These are phyloP conservation scores for Drosophila kurseongensis DNA, from an alignment of 1,140 invertebrate species.

Conservation along the genomic window DNA sequence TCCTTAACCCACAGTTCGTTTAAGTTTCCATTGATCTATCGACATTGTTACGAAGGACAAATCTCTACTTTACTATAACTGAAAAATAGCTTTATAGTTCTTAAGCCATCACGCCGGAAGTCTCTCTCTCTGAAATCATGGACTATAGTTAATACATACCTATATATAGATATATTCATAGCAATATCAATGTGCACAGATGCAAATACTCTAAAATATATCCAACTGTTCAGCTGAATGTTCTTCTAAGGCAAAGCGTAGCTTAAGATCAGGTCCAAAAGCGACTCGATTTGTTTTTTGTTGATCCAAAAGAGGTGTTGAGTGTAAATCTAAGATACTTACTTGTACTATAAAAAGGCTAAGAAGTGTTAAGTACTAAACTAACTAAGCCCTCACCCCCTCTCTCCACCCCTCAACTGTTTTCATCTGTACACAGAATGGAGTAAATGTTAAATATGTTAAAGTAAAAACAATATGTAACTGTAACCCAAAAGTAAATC, in stretches of 20 bases:
- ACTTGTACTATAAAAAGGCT: slow-evolving; percentile 35
- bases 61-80: slow-evolving; percentile 76
- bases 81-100: slow-evolving; percentile 83
- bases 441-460: slow-evolving; percentile 70
- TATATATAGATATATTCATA: slow-evolving; percentile 24
- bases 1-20: slow-evolving; percentile 30
- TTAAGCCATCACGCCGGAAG: slow-evolving; percentile 62
- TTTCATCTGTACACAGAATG: slow-evolving; percentile 28
- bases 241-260: slow-evolving; percentile 55
- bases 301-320: slow-evolving; percentile 28
- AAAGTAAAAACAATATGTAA: slow-evolving; percentile 53
- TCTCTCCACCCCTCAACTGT: slow-evolving; percentile 5
- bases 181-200: slow-evolving; percentile 40
- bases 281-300: slow-evolving; percentile 38
- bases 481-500: slow-evolving; percentile 53
- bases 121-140: slow-evolving; percentile 27
- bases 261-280: slow-evolving; percentile 32
- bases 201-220: slow-evolving; percentile 49
- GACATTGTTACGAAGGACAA: slow-evolving; percentile 63
- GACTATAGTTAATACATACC: slow-evolving; percentile 32
- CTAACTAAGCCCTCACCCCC: slow-evolving; percentile 8
- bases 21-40: slow-evolving; percentile 62
- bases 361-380: slow-evolving; percentile 53
- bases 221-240: slow-evolving; percentile 65
- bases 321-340: slow-evolving; percentile 47